These are phyloP conservation scores for Sinosuthora webbiana DNA, from an alignment of 2,113 vertebrate genomes.

Conservation along the genomic window DNA sequence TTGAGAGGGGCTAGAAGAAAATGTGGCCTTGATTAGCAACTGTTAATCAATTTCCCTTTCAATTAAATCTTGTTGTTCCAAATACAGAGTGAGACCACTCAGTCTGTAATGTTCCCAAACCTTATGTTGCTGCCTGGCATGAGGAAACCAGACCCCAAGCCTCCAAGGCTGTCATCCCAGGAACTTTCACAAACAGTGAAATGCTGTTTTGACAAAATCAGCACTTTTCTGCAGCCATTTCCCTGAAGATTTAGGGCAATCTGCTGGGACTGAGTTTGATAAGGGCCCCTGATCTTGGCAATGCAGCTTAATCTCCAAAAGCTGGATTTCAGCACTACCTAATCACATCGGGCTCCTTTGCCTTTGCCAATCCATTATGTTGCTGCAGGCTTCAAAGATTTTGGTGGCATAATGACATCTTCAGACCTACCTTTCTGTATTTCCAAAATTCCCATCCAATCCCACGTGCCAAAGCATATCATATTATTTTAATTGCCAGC, in stretches of 20 bases:
- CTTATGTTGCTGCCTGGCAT: not conserved
- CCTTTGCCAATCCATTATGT: not conserved
- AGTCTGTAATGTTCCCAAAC: not conserved
- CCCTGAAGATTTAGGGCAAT: not conserved
- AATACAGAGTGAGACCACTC: not conserved
- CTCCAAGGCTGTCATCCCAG: not conserved
- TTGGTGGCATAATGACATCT: slow-evolving; percentile 31
- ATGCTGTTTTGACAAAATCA: slow-evolving; percentile 11
- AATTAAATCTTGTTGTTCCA: slow-evolving; percentile 15
- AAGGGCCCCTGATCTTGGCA: not conserved
- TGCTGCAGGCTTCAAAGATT: slow-evolving; percentile 1
- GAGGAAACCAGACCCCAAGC: not conserved
- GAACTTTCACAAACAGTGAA: not conserved
- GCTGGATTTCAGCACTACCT: slow-evolving; percentile 38
- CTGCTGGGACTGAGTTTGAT: slow-evolving; percentile 5
- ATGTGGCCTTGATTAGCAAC: slow-evolving; percentile 18
- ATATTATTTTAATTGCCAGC: not conserved
- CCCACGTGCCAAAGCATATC: not conserved
- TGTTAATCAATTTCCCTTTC: slow-evolving; percentile 35
- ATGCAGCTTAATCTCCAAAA: slow-evolving; percentile 26
- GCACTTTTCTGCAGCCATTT: slow-evolving; percentile 11
- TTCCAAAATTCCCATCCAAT: not conserved
- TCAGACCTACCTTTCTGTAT: not conserved
- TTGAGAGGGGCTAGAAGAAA: not conserved
- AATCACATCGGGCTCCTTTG: not conserved